phyloP scores from a whole-genome alignment of 30 jellyfish, hydroid and myxozoan species.

The Aurelia coerulea region DNA sequence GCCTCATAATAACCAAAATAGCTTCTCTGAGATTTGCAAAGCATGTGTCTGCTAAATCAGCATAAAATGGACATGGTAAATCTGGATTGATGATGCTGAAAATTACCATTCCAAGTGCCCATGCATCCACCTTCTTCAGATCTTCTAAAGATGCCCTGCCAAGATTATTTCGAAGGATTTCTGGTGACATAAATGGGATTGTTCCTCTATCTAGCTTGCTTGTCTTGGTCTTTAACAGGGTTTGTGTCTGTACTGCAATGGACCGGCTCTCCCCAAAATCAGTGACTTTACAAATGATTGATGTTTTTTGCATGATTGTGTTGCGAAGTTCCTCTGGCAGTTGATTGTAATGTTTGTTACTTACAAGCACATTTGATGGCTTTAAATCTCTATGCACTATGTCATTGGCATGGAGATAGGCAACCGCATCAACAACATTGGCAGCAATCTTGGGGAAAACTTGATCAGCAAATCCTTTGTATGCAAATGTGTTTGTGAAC shows the following conservation, averaged over 20 bases:
- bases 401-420: slow-evolving; percentile 19
- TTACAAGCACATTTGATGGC: slow-evolving; percentile 38
- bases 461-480: neutral
- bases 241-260: slow-evolving; percentile 10
- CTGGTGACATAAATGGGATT: slow-evolving; percentile 32
- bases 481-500: neutral
- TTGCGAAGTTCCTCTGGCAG: slow-evolving; percentile 2
- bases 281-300: slow-evolving; percentile 14
- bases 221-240: neutral
- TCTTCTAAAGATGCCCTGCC: slow-evolving; percentile 10
- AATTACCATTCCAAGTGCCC: slow-evolving; percentile 14
- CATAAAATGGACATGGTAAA: slow-evolving; percentile 13
- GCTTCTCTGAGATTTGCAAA: neutral
- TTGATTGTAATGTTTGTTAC: slow-evolving; percentile 16
- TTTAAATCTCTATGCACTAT: slow-evolving; percentile 34
- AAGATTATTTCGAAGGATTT: neutral
- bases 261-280: slow-evolving; percentile 53
- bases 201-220: slow-evolving; percentile 17
- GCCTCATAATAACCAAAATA: neutral
- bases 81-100: slow-evolving; percentile 11
- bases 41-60: slow-evolving; percentile 1
- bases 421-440: slow-evolving; percentile 16
- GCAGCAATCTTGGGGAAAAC: neutral
- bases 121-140: slow-evolving; percentile 9
- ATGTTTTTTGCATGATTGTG: slow-evolving; percentile 2